A percentile compares a stretch with the other conserved stretches of the same genome.
These are phyloP conservation scores for Cichlasoma orientale DNA, from an alignment of 2,797 vertebrate species.

Conservation along the genomic window DNA sequence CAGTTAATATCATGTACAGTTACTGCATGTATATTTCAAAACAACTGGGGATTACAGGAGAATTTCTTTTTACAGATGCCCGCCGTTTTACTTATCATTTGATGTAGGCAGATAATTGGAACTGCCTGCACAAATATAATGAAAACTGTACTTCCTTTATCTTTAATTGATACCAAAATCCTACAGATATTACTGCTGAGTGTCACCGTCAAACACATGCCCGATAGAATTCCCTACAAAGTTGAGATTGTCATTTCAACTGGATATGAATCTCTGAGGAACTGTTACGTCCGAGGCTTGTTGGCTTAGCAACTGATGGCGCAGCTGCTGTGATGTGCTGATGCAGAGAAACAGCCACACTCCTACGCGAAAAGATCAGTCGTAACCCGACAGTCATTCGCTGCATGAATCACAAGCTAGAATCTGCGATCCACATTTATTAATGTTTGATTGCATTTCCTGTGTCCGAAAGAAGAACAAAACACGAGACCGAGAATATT, in stretches of 20 bases:
- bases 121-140: neutral
- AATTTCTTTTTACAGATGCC: neutral
- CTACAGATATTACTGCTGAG: neutral
- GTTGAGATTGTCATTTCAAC: neutral
- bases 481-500: neutral
- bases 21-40: neutral
- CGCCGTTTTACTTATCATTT: neutral
- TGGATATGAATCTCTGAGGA: neutral
- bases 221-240: neutral
- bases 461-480: neutral
- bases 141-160: neutral
- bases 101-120: neutral
- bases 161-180: neutral
- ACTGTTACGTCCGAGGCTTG: neutral
- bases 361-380: constrained; percentile 2
- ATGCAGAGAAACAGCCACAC: neutral
- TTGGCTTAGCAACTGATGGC: neutral
- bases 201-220: neutral
- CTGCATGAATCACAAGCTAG: neutral
- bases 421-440: neutral
- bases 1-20: too few species aligned
- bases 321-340: neutral
- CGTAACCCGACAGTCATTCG: neutral
- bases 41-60: neutral
- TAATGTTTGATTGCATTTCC: neutral